Evolutionary conservation across 2,888 invertebrate genomes (phyloP), one percentile per base, ranked within the genome.

Genomic region (Sarcophaga caerulescens): DNA sequence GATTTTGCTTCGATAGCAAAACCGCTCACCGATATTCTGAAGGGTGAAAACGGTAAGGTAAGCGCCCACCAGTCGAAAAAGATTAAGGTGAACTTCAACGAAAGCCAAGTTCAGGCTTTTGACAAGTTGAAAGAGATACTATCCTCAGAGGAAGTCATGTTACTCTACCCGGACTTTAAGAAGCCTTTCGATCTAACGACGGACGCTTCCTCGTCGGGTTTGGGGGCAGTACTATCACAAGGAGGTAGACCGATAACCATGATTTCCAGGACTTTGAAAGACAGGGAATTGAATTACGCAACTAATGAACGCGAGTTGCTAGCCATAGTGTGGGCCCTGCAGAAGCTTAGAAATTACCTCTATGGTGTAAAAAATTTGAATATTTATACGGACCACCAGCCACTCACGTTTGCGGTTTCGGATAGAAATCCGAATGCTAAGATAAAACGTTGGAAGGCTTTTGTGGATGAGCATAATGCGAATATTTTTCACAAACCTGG

Each of bases 281-380:
- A 52, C 25, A 63, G 21, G 19, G 81, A 71, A 52, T 17, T 63
- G 44, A 62, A 85, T 59, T 75, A 44, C 19, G 74, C 79, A n/a
- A 79, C 85, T 6, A 79, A 81, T 21, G 77, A 73, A 44, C 47
- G 91, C 47, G 91, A 93, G 88, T 73, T 93, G 6, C 69, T 92
- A 35, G 90, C 90, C 1, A 91, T 92, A 8, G 89, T 92, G 0
- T 92, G 90, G 91, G 90, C 90, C 0, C 82, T 89, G 2, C 90
- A 92, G 83, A 89, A 90, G 47, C 91, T 92, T n/a, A 81, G 91
- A 57, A 91, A 91, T 5, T 92, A 92, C 62, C 63, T 93, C 4
- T 92, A 91, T 66, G 92, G 92, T 2, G 89, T 88, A 47, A 89
- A 47, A 52, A 79, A 87, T 60, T 21, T 88, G 14, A 87, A 87